Percentiles rank a stretch among this genome's conserved stretches.
These are phyloP conservation scores for Gulo gulo DNA, from an alignment of 2,113 vertebrate species.

Conservation along the genomic window DNA sequence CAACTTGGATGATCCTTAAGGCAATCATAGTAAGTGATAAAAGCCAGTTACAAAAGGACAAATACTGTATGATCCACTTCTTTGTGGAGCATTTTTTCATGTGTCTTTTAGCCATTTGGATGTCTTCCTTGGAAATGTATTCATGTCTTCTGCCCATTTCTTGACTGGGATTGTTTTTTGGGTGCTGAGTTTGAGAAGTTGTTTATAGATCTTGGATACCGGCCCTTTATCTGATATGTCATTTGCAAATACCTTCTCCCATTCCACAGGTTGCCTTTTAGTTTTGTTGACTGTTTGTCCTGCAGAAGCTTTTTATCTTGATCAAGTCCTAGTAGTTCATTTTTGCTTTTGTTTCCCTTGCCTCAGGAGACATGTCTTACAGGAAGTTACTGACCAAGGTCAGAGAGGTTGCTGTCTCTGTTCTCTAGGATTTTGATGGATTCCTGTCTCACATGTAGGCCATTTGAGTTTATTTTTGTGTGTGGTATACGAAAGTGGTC, in stretches of 20 bases:
- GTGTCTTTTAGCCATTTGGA: not conserved
- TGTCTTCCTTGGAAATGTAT: not conserved
- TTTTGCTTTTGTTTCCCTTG: not conserved
- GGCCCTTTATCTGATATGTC: not conserved
- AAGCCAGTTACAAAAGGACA: not conserved
- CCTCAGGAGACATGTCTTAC: not conserved
- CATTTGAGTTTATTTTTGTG: not conserved
- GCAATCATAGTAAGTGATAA: not conserved
- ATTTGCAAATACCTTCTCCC: not conserved
- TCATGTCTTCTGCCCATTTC: not conserved
- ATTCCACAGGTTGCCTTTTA: not conserved
- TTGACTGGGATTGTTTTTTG: not conserved
- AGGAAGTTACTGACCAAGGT: not conserved
- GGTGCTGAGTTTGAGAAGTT: not conserved
- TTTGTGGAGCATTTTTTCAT: not conserved
- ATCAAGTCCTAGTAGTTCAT: not conserved
- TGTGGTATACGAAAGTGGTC: not conserved
- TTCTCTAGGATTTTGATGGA: not conserved
- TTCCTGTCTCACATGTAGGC: not conserved
- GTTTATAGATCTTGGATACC: not conserved
- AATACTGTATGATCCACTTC: not conserved
- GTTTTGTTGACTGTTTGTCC: not conserved
- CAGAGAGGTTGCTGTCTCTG: not conserved
- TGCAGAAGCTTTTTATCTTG: not conserved
- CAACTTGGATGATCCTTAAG: not conserved